phyloP scores from a whole-genome alignment of 2,113 vertebrate species.

The Odobenus rosmarus region DNA sequence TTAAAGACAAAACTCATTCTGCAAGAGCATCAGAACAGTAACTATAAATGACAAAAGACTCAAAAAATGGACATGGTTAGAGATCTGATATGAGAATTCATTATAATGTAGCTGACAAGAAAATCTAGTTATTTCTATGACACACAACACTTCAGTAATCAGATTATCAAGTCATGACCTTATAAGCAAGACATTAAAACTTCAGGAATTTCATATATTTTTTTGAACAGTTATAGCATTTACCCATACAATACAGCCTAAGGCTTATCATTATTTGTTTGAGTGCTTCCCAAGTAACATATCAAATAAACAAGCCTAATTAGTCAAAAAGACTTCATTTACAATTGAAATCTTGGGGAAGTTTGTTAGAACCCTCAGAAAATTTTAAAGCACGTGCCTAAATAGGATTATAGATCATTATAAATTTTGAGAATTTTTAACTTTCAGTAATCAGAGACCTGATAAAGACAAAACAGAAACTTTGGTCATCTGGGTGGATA shows the following conservation, averaged over 20 bases:
- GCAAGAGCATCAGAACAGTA: neutral
- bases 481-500: neutral
- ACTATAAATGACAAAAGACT: neutral
- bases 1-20: neutral
- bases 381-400: neutral
- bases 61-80: neutral
- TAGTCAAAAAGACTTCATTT: neutral
- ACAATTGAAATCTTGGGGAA: neutral
- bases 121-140: neutral
- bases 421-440: neutral
- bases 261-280: neutral
- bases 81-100: neutral
- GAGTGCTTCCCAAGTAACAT: neutral
- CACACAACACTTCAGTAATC: neutral
- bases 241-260: neutral
- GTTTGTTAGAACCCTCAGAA: neutral
- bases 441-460: neutral
- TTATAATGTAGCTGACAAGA: neutral
- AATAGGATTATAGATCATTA: neutral
- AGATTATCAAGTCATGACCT: neutral
- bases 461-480: neutral
- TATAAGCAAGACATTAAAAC: neutral
- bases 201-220: neutral
- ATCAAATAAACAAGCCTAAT: neutral
- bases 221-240: neutral